Percentiles rank a stretch among this genome's conserved stretches.
phyloP scores from a whole-genome alignment of 2,888 invertebrate genomes.

The Halictus ligatus region DNA sequence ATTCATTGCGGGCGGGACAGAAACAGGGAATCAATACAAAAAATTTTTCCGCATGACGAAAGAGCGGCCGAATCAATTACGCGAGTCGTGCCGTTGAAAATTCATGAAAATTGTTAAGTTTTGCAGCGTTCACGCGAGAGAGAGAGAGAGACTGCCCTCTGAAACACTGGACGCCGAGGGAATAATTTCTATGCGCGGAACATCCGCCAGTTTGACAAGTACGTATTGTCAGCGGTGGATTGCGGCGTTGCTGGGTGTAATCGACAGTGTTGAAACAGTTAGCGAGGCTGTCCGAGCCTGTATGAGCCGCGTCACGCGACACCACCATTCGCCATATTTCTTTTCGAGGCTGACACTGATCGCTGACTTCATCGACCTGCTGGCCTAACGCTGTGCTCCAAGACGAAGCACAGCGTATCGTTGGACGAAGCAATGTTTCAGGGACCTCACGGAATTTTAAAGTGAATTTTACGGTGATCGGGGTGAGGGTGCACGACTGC shows the following conservation, averaged over 20 bases:
- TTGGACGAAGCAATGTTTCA: too few relatives aligned
- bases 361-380: neutral
- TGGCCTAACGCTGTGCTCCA: neutral
- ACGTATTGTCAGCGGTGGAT: neutral
- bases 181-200: neutral
- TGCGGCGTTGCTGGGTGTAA: neutral
- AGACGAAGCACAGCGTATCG: neutral
- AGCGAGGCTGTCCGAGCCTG: neutral
- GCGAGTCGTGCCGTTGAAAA: too few relatives aligned
- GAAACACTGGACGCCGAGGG: neutral
- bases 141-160: too few relatives aligned
- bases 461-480: neutral
- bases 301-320: neutral
- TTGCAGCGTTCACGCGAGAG: too few relatives aligned
- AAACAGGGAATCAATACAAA: too few relatives aligned
- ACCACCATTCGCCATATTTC: neutral
- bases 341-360: neutral
- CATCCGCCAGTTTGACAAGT: neutral
- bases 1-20: too few relatives aligned
- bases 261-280: slow-evolving; percentile 5
- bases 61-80: too few relatives aligned
- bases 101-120: too few relatives aligned
- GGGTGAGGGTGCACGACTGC: too few relatives aligned
- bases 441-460: neutral
- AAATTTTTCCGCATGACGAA: too few relatives aligned